Conservation (phyloP, 2,888 invertebrate genomes). For the Cephus nigrinus region DNA sequence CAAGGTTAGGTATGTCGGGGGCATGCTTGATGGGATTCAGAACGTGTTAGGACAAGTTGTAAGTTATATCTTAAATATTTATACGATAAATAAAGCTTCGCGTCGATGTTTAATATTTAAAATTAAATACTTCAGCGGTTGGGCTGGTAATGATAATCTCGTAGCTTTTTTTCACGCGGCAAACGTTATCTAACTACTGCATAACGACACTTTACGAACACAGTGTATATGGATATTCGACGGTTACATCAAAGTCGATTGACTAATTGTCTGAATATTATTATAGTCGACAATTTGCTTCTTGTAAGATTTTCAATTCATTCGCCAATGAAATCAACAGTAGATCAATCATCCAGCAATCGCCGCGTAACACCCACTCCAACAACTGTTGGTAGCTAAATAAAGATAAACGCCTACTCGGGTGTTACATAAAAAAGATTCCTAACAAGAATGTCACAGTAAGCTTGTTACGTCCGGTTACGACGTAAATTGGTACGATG, state of each 20-base stretch:
- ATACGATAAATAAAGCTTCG: background rate
- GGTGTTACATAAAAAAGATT: background rate
- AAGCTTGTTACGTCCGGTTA: background rate
- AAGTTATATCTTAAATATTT: background rate
- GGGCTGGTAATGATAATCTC: background rate
- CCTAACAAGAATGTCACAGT: background rate
- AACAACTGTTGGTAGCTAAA: background rate
- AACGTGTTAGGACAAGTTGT: background rate
- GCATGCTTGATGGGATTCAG: background rate
- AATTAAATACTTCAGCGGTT: background rate
- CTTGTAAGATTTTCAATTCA: background rate
- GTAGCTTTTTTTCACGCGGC: background rate
- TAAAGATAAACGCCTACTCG: background rate
- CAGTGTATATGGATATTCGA: background rate
- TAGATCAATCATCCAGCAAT: background rate
- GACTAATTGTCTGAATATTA: too few relatives aligned
- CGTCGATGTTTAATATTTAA: background rate
- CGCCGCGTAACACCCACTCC: background rate
- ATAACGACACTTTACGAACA: background rate
- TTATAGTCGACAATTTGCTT: background rate
- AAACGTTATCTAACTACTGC: background rate
- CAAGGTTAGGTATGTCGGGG: background rate
- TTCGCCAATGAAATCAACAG: background rate
- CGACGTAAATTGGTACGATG: background rate
- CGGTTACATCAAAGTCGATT: background rate